phyloP scores from a whole-genome alignment of 2,113 vertebrate species.

The Pseudonaja textilis region DNA sequence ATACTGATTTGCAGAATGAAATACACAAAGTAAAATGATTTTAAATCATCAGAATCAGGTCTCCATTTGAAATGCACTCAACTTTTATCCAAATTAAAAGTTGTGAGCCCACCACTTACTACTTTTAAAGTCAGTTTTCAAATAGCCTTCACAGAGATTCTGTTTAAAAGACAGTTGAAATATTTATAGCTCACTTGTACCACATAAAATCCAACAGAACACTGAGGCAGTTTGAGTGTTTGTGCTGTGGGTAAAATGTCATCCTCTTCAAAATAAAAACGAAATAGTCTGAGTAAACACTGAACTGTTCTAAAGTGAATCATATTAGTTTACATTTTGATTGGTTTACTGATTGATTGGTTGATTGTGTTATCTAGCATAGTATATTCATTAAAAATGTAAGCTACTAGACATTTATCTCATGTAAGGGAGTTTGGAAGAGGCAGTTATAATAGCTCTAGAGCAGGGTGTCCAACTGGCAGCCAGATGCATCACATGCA shows the following conservation, averaged over 20 bases:
- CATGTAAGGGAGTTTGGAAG: neutral
- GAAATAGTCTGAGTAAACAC: neutral
- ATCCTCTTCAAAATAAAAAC: neutral
- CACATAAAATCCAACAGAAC: neutral
- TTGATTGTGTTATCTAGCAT: neutral
- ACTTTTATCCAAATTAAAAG: neutral
- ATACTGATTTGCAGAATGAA: neutral
- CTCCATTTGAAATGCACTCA: neutral
- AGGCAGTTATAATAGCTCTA: neutral
- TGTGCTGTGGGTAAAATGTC: neutral
- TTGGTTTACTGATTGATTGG: neutral
- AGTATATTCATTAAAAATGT: neutral
- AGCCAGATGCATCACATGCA: too few relatives aligned
- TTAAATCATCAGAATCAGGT: neutral
- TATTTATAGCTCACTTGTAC: neutral
- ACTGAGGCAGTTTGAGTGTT: neutral
- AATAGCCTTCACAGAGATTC: neutral
- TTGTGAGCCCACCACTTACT: neutral
- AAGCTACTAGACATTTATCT: neutral
- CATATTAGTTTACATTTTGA: neutral
- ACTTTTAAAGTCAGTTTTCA: neutral
- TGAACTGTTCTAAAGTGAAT: neutral
- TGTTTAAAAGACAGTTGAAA: neutral
- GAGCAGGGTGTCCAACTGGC: too few relatives aligned
- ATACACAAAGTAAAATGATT: neutral